Evolutionary conservation across 2,113 vertebrate genomes (phyloP).

Genomic region (Embiotoca jacksoni): DNA sequence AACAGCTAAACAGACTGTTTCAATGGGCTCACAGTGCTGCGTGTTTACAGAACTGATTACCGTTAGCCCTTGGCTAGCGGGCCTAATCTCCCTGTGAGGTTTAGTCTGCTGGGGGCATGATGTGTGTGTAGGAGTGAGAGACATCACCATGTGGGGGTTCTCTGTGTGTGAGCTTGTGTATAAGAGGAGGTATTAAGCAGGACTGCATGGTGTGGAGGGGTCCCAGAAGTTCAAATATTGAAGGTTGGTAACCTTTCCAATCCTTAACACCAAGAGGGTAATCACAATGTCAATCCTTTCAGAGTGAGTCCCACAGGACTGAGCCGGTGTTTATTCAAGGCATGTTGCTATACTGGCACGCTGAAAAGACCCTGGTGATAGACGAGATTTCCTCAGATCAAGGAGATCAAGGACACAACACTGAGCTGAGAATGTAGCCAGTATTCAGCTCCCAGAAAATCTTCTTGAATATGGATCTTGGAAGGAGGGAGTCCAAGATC

Average conservation of each 20-base stretch:
- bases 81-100: conserved; percentile 73
- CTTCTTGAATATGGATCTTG: background rate
- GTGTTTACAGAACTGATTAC: conserved; percentile 84
- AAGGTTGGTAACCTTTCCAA: conserved; percentile 76
- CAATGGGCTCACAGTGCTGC: conserved; percentile 65
- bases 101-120: conserved; percentile 58
- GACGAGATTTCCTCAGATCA: conserved; percentile 67
- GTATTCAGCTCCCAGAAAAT: conserved; percentile 38
- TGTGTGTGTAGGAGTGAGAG: conserved; percentile 56
- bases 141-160: conserved; percentile 63
- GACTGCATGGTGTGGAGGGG: conserved; percentile 58
- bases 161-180: conserved; percentile 52
- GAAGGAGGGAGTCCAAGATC: background rate
- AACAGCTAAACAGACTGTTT: conserved; percentile 48
- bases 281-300: conserved; percentile 82
- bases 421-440: conserved; percentile 43
- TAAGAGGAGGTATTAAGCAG: conserved; percentile 67
- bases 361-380: conserved; percentile 63
- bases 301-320: conserved; percentile 72
- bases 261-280: conserved; percentile 79
- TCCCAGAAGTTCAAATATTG: conserved; percentile 82
- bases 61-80: conserved; percentile 68
- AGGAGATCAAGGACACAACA: conserved; percentile 56
- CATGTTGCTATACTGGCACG: conserved; percentile 65
- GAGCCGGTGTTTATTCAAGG: conserved; percentile 73